A percentile compares a stretch with the other conserved stretches of the same genome.
Conservation (phyloP, 2,797 vertebrate species). For the Catostomus latipinnis region DNA sequence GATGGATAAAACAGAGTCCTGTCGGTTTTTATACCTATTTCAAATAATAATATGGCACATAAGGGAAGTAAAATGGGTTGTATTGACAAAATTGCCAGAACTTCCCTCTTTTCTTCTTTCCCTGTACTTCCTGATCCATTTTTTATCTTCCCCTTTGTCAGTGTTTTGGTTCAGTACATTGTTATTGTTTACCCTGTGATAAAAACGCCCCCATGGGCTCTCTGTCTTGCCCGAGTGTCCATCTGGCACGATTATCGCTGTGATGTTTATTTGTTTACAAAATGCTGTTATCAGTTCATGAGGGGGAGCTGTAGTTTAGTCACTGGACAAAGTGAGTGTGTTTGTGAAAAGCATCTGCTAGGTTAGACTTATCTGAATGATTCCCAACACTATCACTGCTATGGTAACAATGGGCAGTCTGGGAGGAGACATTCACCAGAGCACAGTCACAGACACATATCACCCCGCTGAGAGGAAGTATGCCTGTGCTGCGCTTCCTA, state of each 20-base stretch:
- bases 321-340: conserved; percentile 26
- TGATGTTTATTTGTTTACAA: conserved; percentile 30
- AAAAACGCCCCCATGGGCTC: not conserved
- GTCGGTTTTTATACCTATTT: too few relatives aligned
- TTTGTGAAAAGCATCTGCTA: conserved; percentile 34
- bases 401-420: conserved; percentile 44
- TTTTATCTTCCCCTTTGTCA: conserved; percentile 58
- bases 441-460: conserved; percentile 28
- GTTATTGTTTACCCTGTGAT: conserved; percentile 19
- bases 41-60: too few relatives aligned
- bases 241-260: conserved; percentile 12
- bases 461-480: conserved; percentile 44
- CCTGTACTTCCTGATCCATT: conserved; percentile 51
- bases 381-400: conserved; percentile 29
- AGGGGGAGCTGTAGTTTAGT: conserved; percentile 3
- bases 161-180: conserved; percentile 34
- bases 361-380: conserved; percentile 47
- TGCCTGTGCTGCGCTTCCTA: conserved; percentile 48
- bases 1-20: too few relatives aligned
- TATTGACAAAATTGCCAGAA: not conserved
- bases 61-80: too few relatives aligned
- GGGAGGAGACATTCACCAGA: conserved; percentile 44
- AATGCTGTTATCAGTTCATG: conserved; percentile 35
- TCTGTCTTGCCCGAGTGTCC: conserved; percentile 17
- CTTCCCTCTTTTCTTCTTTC: not conserved